Evolutionary conservation across 2,113 vertebrate genomes (phyloP).

Genomic region (Toxostoma redivivum): DNA sequence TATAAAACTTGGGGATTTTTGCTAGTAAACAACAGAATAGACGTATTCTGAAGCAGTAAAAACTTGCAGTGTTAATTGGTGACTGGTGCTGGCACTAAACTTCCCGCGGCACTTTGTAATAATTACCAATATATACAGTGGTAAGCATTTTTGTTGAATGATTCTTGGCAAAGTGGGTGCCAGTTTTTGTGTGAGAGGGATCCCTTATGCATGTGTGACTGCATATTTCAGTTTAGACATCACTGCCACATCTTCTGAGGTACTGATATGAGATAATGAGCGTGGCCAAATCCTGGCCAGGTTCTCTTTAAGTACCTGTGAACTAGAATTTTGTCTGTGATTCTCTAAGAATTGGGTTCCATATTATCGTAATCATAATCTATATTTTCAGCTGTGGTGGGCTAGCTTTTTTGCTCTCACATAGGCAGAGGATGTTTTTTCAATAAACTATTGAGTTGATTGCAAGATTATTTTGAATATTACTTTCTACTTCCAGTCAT

Average conservation of each 20-base stretch:
- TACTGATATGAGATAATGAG: neutral
- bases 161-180: neutral
- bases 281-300: rapidly evolving
- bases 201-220: rapidly evolving
- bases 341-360: neutral
- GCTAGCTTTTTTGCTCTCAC: neutral
- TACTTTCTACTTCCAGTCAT: neutral
- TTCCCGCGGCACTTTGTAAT: neutral
- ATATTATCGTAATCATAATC: rapidly evolving
- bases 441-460: neutral
- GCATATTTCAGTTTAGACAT: neutral
- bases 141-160: neutral
- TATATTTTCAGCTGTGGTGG: neutral
- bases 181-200: neutral
- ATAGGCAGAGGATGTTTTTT: neutral
- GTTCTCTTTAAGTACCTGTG: neutral
- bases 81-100: neutral
- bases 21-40: neutral
- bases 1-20: neutral
- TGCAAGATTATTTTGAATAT: neutral
- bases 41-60: neutral
- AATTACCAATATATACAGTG: neutral
- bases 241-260: neutral
- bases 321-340: neutral
- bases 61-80: neutral